Evolutionary conservation across 1,140 invertebrate genomes (phyloP).

Genomic region (Saccostrea echinata): DNA sequence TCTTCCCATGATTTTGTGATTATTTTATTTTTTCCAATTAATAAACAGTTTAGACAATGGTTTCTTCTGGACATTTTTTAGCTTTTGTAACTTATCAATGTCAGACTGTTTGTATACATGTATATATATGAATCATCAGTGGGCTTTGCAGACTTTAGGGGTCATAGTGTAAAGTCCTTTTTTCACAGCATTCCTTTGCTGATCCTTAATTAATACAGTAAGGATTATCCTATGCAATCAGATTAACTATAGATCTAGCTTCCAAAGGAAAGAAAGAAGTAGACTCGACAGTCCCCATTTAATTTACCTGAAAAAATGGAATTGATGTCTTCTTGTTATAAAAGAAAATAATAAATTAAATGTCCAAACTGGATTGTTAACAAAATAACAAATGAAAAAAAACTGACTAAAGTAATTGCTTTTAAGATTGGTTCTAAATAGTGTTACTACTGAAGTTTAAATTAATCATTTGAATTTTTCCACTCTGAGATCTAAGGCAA

Average conservation of each 20-base stretch:
- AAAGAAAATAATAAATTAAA: background rate
- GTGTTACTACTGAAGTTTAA: background rate
- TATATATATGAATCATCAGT: no score
- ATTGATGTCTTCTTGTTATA: background rate
- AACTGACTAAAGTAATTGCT: background rate
- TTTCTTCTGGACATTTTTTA: background rate
- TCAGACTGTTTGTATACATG: no score
- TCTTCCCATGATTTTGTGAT: background rate
- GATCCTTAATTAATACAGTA: slow-evolving; percentile 27
- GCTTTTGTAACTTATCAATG: no score
- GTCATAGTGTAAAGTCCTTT: background rate
- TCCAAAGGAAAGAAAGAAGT: background rate
- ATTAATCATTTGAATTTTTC: background rate
- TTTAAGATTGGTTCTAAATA: background rate
- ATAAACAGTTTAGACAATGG: background rate
- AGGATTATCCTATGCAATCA: slow-evolving; percentile 8
- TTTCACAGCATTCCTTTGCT: slow-evolving; percentile 22
- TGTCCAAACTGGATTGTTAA: background rate
- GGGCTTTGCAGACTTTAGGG: background rate
- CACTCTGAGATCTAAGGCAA: background rate
- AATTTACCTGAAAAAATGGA: background rate
- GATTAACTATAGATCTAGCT: background rate
- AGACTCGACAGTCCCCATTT: background rate
- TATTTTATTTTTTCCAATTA: background rate
- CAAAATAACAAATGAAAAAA: background rate